A percentile compares a stretch with the other conserved stretches of the same genome.
These are phyloP conservation scores for Lycodopsis pacificus DNA, from an alignment of 2,797 vertebrate species.

Conservation along the genomic window DNA sequence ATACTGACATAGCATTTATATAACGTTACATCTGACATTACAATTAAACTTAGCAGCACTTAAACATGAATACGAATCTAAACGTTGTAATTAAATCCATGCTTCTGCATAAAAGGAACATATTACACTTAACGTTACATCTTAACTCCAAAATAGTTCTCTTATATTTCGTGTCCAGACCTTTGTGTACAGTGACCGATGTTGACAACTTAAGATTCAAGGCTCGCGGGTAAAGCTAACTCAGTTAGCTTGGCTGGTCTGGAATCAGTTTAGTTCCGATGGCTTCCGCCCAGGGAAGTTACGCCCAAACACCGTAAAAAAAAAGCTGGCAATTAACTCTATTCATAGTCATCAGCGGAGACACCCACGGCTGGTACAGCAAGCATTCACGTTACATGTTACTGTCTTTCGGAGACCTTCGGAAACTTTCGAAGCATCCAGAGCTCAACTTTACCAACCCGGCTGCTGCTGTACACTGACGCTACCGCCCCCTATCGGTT, in stretches of 20 bases:
- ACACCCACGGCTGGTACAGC: neutral
- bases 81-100: neutral
- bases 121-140: neutral
- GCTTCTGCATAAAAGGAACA: neutral
- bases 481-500: neutral
- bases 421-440: neutral
- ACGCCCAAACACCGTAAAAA: neutral
- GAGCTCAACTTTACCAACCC: neutral
- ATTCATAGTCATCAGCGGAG: neutral
- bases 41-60: neutral
- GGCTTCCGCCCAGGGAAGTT: neutral
- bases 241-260: slow-evolving; percentile 5
- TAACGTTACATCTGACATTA: neutral
- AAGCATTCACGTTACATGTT: neutral
- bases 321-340: no score
- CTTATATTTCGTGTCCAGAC: rapidly evolving
- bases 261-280: slow-evolving; percentile 2
- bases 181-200: rapidly evolving
- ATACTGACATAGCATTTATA: neutral
- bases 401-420: neutral
- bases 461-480: neutral
- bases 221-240: slow-evolving; percentile 32
- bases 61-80: neutral
- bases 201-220: neutral
- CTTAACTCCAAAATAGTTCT: neutral